Evolutionary conservation across 2,888 invertebrate species (phyloP), one percentile per base, ranked within the genome.

Genomic region (Coecobrya sp.): DNA sequence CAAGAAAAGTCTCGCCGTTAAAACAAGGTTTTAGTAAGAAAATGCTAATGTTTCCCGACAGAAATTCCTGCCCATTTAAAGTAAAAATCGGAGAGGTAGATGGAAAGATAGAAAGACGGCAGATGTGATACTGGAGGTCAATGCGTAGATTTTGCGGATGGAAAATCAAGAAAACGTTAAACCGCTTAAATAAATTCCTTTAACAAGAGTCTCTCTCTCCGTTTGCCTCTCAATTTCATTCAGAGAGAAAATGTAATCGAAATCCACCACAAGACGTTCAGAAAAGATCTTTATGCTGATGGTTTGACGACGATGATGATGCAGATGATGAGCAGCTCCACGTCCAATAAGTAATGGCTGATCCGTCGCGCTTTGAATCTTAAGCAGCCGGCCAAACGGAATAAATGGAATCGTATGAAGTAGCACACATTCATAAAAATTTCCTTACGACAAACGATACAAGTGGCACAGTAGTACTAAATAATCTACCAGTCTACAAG

Each of bases 341-440:
- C 82, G 91, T 91, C 91, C 91, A 87, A 91, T 91, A 91, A 91
- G 91, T 91, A 91, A 91, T 91, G 91, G 91, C 86, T 81, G 91
- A 91, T 91, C 86, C 81, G 87, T 86, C 82, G 86, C 91, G 91
- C 86, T 86, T 91, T 91, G 91, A 91, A 91, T 91, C 55, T 91
- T 91, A 91, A 91, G 36, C n/a, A 91, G 91, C 82, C 86, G n/a
- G 76, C n/a, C 27, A 42, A 25, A 49, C 36, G 27, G 36, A 36
- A 59, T 36, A 27, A 59, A 59, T 62, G 59, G 16, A 42, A 42
- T 62, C 19, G 30, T 36, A 82, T 59, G 62, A 82, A 59, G 59
- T 82, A 62, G 62, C 36, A 62, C 62, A 86, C 36, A 76, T 42
- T 76, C 59, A 73, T 73, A 82, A 82, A 62, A 82, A 82, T 22